These are phyloP conservation scores for Cataglyphis livida DNA, from an alignment of 2,888 invertebrate species.

Conservation along the genomic window DNA sequence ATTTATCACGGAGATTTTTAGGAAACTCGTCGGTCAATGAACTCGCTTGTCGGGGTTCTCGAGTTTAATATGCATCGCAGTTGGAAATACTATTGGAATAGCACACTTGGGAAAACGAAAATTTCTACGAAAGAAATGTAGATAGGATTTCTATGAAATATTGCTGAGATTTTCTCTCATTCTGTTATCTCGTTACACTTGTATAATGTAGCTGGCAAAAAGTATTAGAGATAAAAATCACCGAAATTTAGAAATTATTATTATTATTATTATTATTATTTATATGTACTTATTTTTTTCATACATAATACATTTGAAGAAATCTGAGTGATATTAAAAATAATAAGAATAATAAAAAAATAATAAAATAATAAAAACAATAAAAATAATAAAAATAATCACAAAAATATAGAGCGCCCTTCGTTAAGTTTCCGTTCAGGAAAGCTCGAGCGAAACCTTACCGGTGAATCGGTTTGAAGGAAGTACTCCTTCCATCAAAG, in stretches of 20 bases:
- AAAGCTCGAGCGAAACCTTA: background rate
- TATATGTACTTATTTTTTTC: background rate
- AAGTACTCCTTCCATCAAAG: background rate
- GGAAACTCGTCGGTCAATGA: conserved; percentile 9
- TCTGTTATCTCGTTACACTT: background rate
- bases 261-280: background rate
- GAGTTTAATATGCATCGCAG: conserved; percentile 10
- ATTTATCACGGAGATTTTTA: conserved; percentile 38
- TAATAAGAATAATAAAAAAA: no score
- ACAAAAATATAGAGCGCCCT: background rate
- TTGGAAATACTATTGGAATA: background rate
- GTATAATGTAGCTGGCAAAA: background rate
- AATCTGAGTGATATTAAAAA: background rate
- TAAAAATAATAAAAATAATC: no score
- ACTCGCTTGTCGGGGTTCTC: background rate
- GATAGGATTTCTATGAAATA: background rate
- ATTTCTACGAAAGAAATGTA: conserved; percentile 1
- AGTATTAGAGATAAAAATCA: background rate
- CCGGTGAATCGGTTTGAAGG: background rate
- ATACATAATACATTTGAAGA: background rate
- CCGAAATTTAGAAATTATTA: background rate
- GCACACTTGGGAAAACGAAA: conserved; percentile 1
- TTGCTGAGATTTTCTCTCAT: background rate
- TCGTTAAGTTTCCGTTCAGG: background rate
- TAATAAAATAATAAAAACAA: no score